phyloP scores from a whole-genome alignment of 2,888 invertebrate genomes.

The Agonum fuliginosum region DNA sequence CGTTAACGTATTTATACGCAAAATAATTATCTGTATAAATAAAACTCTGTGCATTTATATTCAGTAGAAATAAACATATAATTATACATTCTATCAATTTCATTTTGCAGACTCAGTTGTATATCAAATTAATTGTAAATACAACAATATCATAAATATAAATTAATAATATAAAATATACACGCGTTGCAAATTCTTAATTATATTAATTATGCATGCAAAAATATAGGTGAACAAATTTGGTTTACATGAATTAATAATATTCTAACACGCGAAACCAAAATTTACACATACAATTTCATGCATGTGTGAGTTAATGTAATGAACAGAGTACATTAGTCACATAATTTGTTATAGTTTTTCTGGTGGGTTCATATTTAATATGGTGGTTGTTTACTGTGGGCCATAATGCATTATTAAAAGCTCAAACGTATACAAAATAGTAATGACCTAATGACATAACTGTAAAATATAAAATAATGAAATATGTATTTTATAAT shows the following conservation, averaged over 20 bases:
- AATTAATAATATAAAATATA: conserved; percentile 7
- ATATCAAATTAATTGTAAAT: conserved; percentile 14
- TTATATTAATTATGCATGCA: conserved; percentile 19
- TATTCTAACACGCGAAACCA: conserved; percentile 25
- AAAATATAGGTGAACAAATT: conserved; percentile 15
- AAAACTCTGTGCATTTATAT: not conserved
- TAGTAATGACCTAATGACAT: too few species aligned
- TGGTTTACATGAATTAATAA: conserved; percentile 23
- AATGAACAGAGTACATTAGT: conserved; percentile 6
- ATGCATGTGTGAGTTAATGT: not conserved
- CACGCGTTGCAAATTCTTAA: conserved; percentile 7
- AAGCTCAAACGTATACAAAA: too few species aligned
- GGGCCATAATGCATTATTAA: too few species aligned
- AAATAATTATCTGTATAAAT: not conserved
- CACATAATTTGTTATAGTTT: conserved; percentile 14
- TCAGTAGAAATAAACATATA: conserved; percentile 24
- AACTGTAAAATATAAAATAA: too few species aligned
- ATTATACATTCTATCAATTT: conserved; percentile 7
- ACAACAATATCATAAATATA: conserved; percentile 18
- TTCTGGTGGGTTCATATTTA: too few species aligned
- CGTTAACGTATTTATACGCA: not conserved
- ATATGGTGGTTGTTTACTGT: too few species aligned
- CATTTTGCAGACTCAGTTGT: not conserved
- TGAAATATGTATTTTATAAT: too few species aligned
- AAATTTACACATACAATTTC: conserved; percentile 12